phyloP scores from a whole-genome alignment of 2,113 vertebrate genomes.

The Zosterops japonicus region DNA sequence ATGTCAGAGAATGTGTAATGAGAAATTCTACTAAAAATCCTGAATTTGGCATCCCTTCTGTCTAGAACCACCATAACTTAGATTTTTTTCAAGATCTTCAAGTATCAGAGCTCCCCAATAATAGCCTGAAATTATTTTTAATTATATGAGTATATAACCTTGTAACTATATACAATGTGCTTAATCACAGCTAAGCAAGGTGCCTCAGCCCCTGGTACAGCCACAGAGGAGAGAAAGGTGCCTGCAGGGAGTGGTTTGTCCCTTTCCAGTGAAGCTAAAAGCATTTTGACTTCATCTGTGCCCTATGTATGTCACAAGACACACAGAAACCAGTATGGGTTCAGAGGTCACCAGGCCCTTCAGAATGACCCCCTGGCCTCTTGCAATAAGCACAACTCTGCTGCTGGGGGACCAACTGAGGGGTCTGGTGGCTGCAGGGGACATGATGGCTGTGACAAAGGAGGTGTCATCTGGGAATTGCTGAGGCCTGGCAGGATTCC shows the following conservation, averaged over 20 bases:
- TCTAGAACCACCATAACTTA: not conserved
- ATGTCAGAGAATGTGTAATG: not conserved
- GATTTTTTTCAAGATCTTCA: not conserved
- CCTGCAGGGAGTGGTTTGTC: not conserved
- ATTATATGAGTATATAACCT: not conserved
- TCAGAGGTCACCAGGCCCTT: not conserved
- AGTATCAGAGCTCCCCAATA: not conserved
- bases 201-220: not conserved
- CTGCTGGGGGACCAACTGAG: not conserved
- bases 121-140: not conserved
- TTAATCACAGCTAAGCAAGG: not conserved
- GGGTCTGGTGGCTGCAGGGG: not conserved
- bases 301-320: not conserved
- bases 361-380: not conserved
- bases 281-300: not conserved
- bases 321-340: not conserved
- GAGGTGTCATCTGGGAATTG: rapidly evolving
- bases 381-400: not conserved
- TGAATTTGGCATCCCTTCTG: not conserved
- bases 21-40: not conserved
- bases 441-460: not conserved
- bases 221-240: not conserved
- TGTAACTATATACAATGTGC: not conserved
- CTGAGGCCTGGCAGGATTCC: not conserved
- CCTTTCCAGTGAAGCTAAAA: not conserved